Conservation (phyloP, 2,797 vertebrate species). For the Sebastes minor region DNA sequence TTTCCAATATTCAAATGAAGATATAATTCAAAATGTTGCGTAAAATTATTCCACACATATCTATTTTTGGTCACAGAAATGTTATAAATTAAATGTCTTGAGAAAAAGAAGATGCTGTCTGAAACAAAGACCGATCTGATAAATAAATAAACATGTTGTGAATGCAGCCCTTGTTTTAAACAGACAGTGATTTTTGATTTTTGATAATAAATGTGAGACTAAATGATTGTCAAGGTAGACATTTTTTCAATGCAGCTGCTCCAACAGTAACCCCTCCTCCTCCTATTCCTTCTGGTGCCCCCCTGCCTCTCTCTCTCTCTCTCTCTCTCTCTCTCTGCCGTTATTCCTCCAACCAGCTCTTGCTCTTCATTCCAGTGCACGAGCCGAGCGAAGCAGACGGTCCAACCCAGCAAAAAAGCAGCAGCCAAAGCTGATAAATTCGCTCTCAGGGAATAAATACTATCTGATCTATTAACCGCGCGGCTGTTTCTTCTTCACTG, state of each 20-base stretch:
- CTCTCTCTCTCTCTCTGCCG: constrained; percentile 35
- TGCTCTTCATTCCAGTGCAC: constrained; percentile 79
- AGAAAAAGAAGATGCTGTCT: not conserved
- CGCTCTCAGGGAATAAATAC: constrained; percentile 77
- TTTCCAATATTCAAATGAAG: no score
- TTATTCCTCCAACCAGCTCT: constrained; percentile 56
- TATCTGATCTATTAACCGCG: constrained; percentile 9
- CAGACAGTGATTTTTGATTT: not conserved
- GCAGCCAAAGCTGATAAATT: constrained; percentile 60
- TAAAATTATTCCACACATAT: not conserved
- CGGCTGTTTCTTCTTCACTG: constrained; percentile 39
- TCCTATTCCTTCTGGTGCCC: constrained; percentile 64
- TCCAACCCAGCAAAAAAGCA: constrained; percentile 21
- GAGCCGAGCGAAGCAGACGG: constrained; percentile 74
- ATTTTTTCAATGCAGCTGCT: constrained; percentile 69
- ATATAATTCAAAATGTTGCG: not conserved
- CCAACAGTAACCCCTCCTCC: constrained; percentile 74
- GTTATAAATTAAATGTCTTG: not conserved
- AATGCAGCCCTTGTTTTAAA: not conserved
- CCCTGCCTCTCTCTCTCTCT: constrained; percentile 18
- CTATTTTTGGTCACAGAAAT: not conserved
- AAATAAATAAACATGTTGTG: not conserved
- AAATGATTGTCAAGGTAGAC: constrained; percentile 58
- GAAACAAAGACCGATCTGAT: not conserved
- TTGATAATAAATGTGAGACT: constrained; percentile 30